These are phyloP conservation scores for Metopia argyrocephala DNA, from an alignment of 2,888 invertebrate species.

Conservation along the genomic window DNA sequence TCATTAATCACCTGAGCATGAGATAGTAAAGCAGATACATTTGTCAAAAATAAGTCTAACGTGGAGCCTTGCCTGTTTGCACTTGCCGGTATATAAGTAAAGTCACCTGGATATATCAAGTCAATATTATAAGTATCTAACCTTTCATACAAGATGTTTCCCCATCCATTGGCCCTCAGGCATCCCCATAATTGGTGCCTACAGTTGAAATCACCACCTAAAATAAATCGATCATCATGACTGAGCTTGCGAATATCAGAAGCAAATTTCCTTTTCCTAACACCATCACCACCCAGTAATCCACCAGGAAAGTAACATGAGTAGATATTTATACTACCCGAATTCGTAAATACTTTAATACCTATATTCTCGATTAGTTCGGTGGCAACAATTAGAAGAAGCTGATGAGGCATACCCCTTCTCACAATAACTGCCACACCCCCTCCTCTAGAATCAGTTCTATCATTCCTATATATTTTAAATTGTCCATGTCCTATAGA, in stretches of 20 bases:
- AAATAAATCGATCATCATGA: neutral
- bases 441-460: conserved; percentile 4
- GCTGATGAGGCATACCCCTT: conserved; percentile 2
- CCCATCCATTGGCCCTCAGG: conserved; percentile 22
- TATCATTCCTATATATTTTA: conserved; percentile 28
- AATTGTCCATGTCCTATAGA: conserved; percentile 16
- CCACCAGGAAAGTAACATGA: conserved; percentile 33
- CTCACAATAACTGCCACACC: conserved; percentile 15
- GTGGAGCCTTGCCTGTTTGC: conserved; percentile 7
- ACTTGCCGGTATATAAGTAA: conserved; percentile 3
- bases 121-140: conserved; percentile 16
- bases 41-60: conserved; percentile 12
- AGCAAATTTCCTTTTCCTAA: neutral
- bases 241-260: conserved; percentile 4
- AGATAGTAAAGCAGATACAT: neutral
- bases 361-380: conserved; percentile 25
- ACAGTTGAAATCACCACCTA: neutral
- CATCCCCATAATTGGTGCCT: conserved; percentile 27
- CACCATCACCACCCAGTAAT: neutral
- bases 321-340: conserved; percentile 1
- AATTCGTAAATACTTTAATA: neutral
- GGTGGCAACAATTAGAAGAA: conserved; percentile 16
- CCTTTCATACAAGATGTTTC: conserved; percentile 18
- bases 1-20: neutral
- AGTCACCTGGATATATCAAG: neutral